phyloP scores from a whole-genome alignment of 2,888 invertebrate species.

The Chrysodeixis includens region DNA sequence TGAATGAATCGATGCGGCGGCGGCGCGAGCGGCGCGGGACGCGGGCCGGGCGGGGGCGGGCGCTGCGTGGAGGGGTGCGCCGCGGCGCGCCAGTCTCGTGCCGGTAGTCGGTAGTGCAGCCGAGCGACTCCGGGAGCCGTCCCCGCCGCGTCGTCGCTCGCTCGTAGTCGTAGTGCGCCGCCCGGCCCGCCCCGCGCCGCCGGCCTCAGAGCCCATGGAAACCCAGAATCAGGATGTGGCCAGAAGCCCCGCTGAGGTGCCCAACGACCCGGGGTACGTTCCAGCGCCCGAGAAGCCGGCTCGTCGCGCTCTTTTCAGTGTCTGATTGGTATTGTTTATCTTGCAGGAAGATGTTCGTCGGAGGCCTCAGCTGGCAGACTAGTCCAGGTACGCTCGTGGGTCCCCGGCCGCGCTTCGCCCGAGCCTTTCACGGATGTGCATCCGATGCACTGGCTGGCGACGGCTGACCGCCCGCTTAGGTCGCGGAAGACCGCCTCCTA shows the following conservation, averaged over 20 bases:
- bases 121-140: slow-evolving; percentile 91
- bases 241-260: slow-evolving; percentile 96
- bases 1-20: slow-evolving; percentile 88
- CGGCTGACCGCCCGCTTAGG: slow-evolving; percentile 69
- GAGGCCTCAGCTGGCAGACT: slow-evolving; percentile 99
- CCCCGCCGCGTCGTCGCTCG: slow-evolving; percentile 89
- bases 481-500: slow-evolving; percentile 65
- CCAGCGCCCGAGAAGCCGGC: slow-evolving; percentile 50
- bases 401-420: slow-evolving; percentile 74
- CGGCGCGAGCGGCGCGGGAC: slow-evolving; percentile 73
- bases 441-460: slow-evolving; percentile 76
- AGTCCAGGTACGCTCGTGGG: slow-evolving; percentile 96
- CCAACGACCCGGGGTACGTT: slow-evolving; percentile 97
- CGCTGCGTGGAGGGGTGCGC: slow-evolving; percentile 83
- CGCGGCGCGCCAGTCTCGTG: slow-evolving; percentile 91
- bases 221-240: slow-evolving; percentile 94
- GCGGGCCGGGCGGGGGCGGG: slow-evolving; percentile 72
- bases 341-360: slow-evolving; percentile 99
- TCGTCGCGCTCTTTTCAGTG: slow-evolving; percentile 63
- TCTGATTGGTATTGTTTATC: slow-evolving; percentile 88
- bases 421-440: slow-evolving; percentile 78
- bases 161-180: slow-evolving; percentile 90
- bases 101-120: slow-evolving; percentile 92
- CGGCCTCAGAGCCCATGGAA: slow-evolving; percentile 90
- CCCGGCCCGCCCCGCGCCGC: slow-evolving; percentile 81